phyloP scores from a whole-genome alignment of 2,888 invertebrate species.

The Lasioglossum morio region DNA sequence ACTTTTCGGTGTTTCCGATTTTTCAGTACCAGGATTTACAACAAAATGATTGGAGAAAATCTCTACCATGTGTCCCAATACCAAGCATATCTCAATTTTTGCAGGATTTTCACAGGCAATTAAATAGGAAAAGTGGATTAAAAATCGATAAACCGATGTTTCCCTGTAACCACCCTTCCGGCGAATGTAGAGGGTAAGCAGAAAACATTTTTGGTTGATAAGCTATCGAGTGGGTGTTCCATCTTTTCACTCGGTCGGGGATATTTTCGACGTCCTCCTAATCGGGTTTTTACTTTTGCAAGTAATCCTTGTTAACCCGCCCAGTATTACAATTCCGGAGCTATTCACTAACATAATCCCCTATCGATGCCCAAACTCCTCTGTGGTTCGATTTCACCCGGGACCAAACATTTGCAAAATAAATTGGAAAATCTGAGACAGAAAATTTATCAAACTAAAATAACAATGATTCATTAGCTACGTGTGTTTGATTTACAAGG shows the following conservation, averaged over 20 bases:
- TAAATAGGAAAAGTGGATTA: constrained; percentile 1
- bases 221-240: not conserved
- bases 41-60: not conserved
- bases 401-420: not conserved
- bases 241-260: not conserved
- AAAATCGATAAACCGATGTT: constrained; percentile 1
- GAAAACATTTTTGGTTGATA: not conserved
- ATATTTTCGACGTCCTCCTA: not conserved
- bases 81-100: not conserved
- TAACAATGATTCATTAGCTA: too few relatives aligned
- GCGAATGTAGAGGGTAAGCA: not conserved
- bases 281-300: not conserved
- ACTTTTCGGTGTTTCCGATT: not conserved
- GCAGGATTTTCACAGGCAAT: not conserved
- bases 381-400: not conserved
- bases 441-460: too few relatives aligned
- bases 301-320: not conserved
- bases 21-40: not conserved
- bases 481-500: too few relatives aligned
- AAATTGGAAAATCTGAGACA: not conserved
- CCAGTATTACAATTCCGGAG: not conserved
- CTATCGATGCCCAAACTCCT: not conserved
- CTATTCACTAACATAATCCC: not conserved
- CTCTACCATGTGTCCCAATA: not conserved
- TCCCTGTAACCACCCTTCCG: not conserved